Evolutionary conservation across 2,797 vertebrate genomes (phyloP).

Genomic region (Notamacropus eugenii): DNA sequence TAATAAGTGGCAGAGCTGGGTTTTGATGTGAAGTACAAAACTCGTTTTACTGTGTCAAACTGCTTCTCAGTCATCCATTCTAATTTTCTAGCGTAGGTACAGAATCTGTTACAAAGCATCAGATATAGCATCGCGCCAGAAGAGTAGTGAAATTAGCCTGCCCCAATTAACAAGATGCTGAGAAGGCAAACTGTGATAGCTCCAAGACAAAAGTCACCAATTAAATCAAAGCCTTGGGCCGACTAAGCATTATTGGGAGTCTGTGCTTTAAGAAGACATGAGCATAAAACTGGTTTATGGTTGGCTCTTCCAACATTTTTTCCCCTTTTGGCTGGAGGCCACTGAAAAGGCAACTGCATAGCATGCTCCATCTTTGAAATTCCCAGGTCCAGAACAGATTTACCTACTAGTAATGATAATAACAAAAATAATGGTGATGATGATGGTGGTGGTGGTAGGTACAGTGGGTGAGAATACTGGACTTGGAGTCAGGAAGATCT

Average conservation of each 20-base stretch:
- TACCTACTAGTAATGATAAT: not conserved
- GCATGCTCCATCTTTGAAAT: not conserved
- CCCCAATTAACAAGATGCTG: not conserved
- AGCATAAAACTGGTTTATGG: not conserved
- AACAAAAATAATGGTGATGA: not conserved
- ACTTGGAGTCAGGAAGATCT: not conserved
- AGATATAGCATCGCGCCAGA: slow-evolving; percentile 1
- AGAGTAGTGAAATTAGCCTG: not conserved
- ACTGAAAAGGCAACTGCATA: not conserved
- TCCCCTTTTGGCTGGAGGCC: not conserved
- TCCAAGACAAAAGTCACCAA: slow-evolving; percentile 13
- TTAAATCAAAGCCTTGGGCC: slow-evolving; percentile 5
- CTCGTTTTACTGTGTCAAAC: not conserved
- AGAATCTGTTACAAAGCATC: slow-evolving; percentile 17
- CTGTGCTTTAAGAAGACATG: slow-evolving; percentile 37
- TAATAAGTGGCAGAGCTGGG: not conserved
- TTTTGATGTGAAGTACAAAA: not conserved
- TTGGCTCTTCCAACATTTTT: not conserved
- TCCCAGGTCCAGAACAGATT: not conserved
- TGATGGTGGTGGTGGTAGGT: not conserved
- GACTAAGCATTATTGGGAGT: not conserved
- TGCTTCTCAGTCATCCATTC: slow-evolving; percentile 52
- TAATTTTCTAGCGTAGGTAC: slow-evolving; percentile 52
- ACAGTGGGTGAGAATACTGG: not conserved
- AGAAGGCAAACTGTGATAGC: slow-evolving; percentile 41